Base-by-base conservation (phyloP, 30 jellyfish, hydroid and myxozoan species). In the Mastigias papua region DNA sequence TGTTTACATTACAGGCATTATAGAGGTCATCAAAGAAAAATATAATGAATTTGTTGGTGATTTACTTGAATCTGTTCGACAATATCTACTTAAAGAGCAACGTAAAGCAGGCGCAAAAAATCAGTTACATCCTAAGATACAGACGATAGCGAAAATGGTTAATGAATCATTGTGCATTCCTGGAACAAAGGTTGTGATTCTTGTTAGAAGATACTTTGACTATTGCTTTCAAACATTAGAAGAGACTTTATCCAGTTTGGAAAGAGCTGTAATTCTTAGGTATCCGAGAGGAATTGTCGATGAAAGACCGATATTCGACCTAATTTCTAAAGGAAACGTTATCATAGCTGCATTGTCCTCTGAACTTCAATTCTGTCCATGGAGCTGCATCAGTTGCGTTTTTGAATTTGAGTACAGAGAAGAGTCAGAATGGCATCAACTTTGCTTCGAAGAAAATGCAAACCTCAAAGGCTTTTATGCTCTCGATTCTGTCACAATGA, bases 341-440 rank as follows among this genome's bases (percentile, higher is more conserved):
- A 79, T 92, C 32, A 70, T 92, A 15, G 98, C 98, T 32, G 93
- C 71, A 32, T 61, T 85, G 61, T 73, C 80, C 42, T 64, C 86
- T 0, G 98, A 85, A 28, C 63, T 92, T 15, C 91, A 78, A 84
- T 70, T 78, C 50, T 92, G 98, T 69, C 98, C 98, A 1, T 92
- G 98, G 98, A 48, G 71, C 54, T 81, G 86, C 26, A 83, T 92
- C 62, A 79, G 86, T 64, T 64, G 25, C 63, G 96, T 92, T 19
- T 73, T 92, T 34, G 96, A 92, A 61, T 92, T 65, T 62, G 98
- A 92, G 68, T 77, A 3, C 58, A 69, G 61, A 50, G 66, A 73
- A 30, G 98, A 85, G 73, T 84, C 96, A 4, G 81, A 79, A 27
- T 92, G 98, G 98, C 69, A 13, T 64, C 81, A 62, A 20, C 23